Percentiles rank a stretch among this genome's conserved stretches.
These are phyloP conservation scores for Graphium colonna DNA, from an alignment of 2,888 invertebrate species.

Conservation along the genomic window DNA sequence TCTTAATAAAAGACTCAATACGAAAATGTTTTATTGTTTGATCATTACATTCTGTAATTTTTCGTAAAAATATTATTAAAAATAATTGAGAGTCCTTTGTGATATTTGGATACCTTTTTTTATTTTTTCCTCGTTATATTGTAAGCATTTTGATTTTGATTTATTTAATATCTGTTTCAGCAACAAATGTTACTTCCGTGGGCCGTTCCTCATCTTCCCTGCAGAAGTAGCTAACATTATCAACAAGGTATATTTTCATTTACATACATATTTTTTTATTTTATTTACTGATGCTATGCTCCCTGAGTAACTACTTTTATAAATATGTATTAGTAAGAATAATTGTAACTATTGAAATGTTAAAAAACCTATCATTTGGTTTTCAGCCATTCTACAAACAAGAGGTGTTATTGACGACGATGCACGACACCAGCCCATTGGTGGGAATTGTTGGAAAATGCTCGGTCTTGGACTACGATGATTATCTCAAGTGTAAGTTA, in stretches of 20 bases:
- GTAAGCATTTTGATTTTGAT: too few relatives aligned
- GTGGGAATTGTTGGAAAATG: constrained; percentile 96
- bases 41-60: too few relatives aligned
- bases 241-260: constrained; percentile 82
- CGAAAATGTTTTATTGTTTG: too few relatives aligned
- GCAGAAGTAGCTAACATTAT: constrained; percentile 91
- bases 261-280: too few relatives aligned
- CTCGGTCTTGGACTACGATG: constrained; percentile 92
- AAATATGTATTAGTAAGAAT: neutral
- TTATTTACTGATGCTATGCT: too few relatives aligned
- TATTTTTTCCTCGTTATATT: too few relatives aligned
- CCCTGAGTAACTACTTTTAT: too few relatives aligned
- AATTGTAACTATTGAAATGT: too few relatives aligned
- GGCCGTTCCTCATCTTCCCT: constrained; percentile 95
- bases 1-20: too few relatives aligned
- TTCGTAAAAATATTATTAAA: too few relatives aligned
- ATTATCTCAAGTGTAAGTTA: constrained; percentile 91
- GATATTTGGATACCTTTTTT: too few relatives aligned
- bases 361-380: neutral
- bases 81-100: too few relatives aligned
- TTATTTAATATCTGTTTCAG: constrained; percentile 73
- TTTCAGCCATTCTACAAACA: constrained; percentile 92
- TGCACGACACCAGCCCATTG: constrained; percentile 94
- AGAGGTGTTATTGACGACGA: constrained; percentile 94
- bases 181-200: constrained; percentile 94